Base-by-base conservation (phyloP, 2,113 vertebrate species). In the Cnemophilus loriae region DNA sequence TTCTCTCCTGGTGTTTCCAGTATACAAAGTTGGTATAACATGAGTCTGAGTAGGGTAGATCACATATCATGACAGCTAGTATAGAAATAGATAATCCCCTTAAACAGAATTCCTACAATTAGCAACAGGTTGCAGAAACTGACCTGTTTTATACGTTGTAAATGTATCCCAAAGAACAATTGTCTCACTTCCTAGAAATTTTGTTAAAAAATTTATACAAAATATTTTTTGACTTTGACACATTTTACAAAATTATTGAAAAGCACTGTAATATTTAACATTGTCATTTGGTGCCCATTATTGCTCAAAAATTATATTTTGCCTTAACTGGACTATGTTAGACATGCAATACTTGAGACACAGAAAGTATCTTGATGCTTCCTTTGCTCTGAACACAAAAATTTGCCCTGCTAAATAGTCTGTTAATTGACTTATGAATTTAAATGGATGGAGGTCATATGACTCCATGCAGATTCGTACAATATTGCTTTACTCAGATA, bases 21-120 rank as follows among this genome's bases (percentile, higher is more conserved):
- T 30, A 23, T 30, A n/a, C 16, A 21, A 35, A 57, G 2, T 33
- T 23, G 56, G 21, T 12, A 27, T 13, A 42, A 5, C 0, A 0
- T 10, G 13, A 59, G 6, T 39, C 20, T 46, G 24, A 79, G 27
- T 9, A 39, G 16, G 13, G 8, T 39, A 56, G 24, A 24, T 11
- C n/a, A 69, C 10, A 11, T 33, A 52, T n/a, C 15, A 41, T 33
- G 18, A 69, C 4, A 73, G 27, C n/a, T 27, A 61, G 9, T 30
- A 18, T 1, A 71, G 47, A 88, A 75, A 50, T 4, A 56, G 33
- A n/a, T 42, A 78, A 65, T 41, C 7, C 8, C 35, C 41, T 52
- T 39, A 39, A 84, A 47, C 7, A 69, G 24, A 73, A 69, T 26
- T 10, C 53, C 6, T 52, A 6, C 44, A 30, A 93, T 15, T 50